Percentiles rank a stretch among this genome's conserved stretches.
These are phyloP conservation scores for Atethmia centrago DNA, from an alignment of 2,888 invertebrate species.

Conservation along the genomic window DNA sequence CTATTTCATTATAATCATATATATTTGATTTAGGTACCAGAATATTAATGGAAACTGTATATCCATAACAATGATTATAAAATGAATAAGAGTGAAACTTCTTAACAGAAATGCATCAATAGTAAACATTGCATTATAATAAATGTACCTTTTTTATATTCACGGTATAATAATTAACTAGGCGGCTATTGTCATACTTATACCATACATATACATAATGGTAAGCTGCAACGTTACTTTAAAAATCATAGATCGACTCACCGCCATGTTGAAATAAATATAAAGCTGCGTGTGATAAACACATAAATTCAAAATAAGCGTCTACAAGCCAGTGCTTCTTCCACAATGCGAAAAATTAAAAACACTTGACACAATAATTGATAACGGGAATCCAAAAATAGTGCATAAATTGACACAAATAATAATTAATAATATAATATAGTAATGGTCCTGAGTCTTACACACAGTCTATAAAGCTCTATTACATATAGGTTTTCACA, in stretches of 20 bases:
- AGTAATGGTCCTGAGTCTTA: conserved; percentile 89
- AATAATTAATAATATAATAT: conserved; percentile 71
- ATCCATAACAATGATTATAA: conserved; percentile 65
- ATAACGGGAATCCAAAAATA: conserved; percentile 76
- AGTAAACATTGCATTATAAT: conserved; percentile 62
- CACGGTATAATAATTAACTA: conserved; percentile 42
- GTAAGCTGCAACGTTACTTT: conserved; percentile 52
- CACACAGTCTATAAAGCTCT: conserved; percentile 88
- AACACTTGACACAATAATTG: conserved; percentile 78
- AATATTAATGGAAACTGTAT: conserved; percentile 61
- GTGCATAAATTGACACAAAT: conserved; percentile 84
- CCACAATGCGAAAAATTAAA: conserved; percentile 79
- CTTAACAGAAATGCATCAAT: conserved; percentile 70
- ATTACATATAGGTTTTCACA: conserved; percentile 81
- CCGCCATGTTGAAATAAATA: conserved; percentile 67
- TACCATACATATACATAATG: conserved; percentile 49
- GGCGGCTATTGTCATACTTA: conserved; percentile 50
- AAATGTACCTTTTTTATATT: conserved; percentile 53
- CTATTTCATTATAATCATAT: conserved; percentile 69
- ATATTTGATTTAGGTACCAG: conserved; percentile 68
- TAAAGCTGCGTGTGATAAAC: conserved; percentile 73
- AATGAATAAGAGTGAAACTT: conserved; percentile 61
- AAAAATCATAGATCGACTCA: conserved; percentile 48
- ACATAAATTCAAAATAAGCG: conserved; percentile 78
- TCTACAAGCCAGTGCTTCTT: conserved; percentile 86